Evolutionary conservation across 2,113 vertebrate genomes (phyloP), one percentile per base, ranked within the genome.

Genomic region (Carassius auratus): DNA sequence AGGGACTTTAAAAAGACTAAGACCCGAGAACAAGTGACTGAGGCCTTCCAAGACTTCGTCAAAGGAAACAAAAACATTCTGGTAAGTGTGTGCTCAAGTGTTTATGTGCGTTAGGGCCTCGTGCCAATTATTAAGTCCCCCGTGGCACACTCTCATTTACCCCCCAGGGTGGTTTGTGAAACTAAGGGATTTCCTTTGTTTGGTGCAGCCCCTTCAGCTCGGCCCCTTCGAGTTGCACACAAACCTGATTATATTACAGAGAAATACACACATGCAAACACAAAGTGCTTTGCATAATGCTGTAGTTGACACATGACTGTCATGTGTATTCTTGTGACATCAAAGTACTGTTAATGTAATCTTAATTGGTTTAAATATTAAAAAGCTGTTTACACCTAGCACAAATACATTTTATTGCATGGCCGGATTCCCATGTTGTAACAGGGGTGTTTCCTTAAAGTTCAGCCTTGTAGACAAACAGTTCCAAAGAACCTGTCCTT

Each of bases 1-100:
- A 95, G 97, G 82, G 98, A 99, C 89, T 99, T 99, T 92, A 99
- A 99, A 94, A 99, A 98, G 93, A 99, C 98, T 8, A 97, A 95
- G 89, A 98, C 96, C 68, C 95, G 95, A 89, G 97, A 97, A 21
- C 97, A 99, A 92, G 96, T 99, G 33, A 96, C 86, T 0, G 93
- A 93, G 52, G 96, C 97, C 76, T 99, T 99, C 93, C 87, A 92
- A 0, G 98, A 98, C 83, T 99, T 99, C 89, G 97, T 97, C 33
- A 97, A 96, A 93, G 96, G 96, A 88, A 97, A 99, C 89, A 92
- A 81, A 45, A 97, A 96, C 0, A 84, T 99, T 88, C 90, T 99
- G 96, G 98, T 99, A 89, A 97, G 97, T 92, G n/a, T 57, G 48
- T 68, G 75, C 82, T 73, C 36, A 7, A 8, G 61, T 48, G 71